Percentiles rank a stretch among this genome's conserved stretches.
phyloP scores from a whole-genome alignment of 2,113 vertebrate genomes.

The Solea solea region DNA sequence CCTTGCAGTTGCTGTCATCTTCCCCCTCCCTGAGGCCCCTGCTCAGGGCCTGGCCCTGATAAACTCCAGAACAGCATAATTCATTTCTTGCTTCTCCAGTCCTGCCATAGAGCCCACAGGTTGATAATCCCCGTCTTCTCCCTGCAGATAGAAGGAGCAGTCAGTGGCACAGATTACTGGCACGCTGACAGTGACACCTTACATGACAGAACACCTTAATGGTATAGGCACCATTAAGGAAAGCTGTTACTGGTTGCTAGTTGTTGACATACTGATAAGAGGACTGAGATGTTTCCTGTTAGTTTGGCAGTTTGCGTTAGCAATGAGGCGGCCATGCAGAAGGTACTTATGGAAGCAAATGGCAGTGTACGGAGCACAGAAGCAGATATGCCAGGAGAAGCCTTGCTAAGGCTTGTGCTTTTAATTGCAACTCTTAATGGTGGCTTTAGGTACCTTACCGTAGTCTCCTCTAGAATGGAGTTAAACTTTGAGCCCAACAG shows the following conservation, averaged over 20 bases:
- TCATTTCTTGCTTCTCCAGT: constrained; percentile 83
- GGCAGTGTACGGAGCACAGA: constrained; percentile 55
- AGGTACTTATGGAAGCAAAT: constrained; percentile 48
- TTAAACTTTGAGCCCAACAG: constrained; percentile 89
- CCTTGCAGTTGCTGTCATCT: constrained; percentile 82
- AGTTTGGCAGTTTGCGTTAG: constrained; percentile 64
- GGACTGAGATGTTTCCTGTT: constrained; percentile 68
- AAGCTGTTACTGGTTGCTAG: constrained; percentile 65
- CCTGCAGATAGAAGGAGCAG: constrained; percentile 65
- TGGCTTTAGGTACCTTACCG: constrained; percentile 82
- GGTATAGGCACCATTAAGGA: constrained; percentile 30
- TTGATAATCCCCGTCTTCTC: constrained; percentile 85
- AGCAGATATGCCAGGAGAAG: constrained; percentile 63
- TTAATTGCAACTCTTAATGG: constrained; percentile 59
- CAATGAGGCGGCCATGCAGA: constrained; percentile 63
- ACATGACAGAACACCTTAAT: background rate
- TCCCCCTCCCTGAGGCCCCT: constrained; percentile 78
- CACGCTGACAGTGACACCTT: constrained; percentile 24
- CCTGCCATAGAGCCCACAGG: constrained; percentile 80
- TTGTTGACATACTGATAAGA: constrained; percentile 50
- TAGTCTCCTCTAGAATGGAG: constrained; percentile 88
- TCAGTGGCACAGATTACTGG: constrained; percentile 41
- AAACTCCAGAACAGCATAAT: constrained; percentile 82
- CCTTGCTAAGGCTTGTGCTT: constrained; percentile 51
- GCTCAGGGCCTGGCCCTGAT: constrained; percentile 75